phyloP scores from a whole-genome alignment of 2,113 vertebrate species.

The Hippopotamus amphibius region DNA sequence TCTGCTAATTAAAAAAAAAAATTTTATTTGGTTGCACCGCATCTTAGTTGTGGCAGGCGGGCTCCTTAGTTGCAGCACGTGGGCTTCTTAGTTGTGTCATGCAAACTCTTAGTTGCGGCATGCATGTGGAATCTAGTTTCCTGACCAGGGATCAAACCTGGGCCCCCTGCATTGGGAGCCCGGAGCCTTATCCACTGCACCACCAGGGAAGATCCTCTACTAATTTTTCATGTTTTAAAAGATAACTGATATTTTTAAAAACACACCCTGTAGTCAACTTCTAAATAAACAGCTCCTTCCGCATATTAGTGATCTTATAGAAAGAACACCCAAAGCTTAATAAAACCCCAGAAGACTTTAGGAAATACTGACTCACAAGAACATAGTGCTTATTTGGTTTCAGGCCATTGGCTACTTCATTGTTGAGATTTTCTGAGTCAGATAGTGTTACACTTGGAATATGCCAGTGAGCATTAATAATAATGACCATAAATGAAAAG shows the following conservation, averaged over 20 bases:
- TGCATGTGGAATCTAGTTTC: too few species aligned
- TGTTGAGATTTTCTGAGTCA: neutral
- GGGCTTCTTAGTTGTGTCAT: too few species aligned
- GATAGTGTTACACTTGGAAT: neutral
- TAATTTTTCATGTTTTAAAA: slow-evolving; percentile 5
- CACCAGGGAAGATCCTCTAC: neutral
- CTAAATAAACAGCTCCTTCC: neutral
- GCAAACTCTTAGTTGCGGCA: too few species aligned
- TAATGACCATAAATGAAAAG: neutral
- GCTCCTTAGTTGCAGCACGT: too few species aligned
- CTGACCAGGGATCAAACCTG: too few species aligned
- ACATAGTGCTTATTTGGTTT: neutral
- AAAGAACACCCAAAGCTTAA: neutral
- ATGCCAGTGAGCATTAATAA: neutral
- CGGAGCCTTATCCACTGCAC: too few species aligned
- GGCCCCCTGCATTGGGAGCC: too few species aligned
- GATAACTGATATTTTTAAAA: neutral
- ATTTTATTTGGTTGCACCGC: too few species aligned
- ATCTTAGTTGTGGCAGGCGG: too few species aligned
- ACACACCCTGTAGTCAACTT: neutral
- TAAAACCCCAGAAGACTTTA: neutral
- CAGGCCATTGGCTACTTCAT: neutral
- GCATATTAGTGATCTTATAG: neutral
- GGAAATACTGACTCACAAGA: neutral
- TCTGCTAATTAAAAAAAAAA: neutral